These are phyloP conservation scores for Semaprochilodus insignis DNA, from an alignment of 2,797 vertebrate genomes.

Conservation along the genomic window DNA sequence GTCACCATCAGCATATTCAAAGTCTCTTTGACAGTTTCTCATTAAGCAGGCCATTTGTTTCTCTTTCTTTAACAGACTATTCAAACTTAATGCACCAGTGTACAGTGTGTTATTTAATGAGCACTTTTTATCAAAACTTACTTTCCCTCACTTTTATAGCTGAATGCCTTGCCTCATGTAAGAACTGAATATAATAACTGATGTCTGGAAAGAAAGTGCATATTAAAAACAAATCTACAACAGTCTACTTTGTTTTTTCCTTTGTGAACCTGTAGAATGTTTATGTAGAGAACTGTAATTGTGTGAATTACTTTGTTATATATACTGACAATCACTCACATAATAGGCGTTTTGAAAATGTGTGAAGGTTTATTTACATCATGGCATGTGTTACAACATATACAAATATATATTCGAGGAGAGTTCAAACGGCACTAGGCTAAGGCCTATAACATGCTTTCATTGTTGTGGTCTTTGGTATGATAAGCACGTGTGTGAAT, in stretches of 20 bases:
- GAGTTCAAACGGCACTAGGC: constrained; percentile 15
- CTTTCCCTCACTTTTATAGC: constrained; percentile 71
- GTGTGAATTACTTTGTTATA: neutral
- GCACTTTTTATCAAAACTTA: constrained; percentile 69
- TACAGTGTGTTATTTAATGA: constrained; percentile 74
- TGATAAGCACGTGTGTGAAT: constrained; percentile 30
- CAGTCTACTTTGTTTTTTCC: constrained; percentile 12
- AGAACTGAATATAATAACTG: constrained; percentile 76
- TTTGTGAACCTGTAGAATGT: neutral
- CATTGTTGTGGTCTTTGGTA: constrained; percentile 38
- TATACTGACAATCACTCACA: neutral
- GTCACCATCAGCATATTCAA: constrained; percentile 29
- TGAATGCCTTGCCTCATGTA: constrained; percentile 80
- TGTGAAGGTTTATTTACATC: constrained; percentile 27
- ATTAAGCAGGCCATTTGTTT: constrained; percentile 42
- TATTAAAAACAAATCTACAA: constrained; percentile 74
- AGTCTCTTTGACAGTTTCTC: constrained; percentile 16
- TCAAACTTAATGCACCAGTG: constrained; percentile 56
- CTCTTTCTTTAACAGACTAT: constrained; percentile 32
- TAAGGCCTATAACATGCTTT: constrained; percentile 34
- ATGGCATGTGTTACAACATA: constrained; percentile 26
- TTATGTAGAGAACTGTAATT: neutral
- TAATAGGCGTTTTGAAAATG: neutral
- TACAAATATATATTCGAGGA: constrained; percentile 6
- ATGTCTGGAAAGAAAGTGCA: constrained; percentile 78